Percentiles rank a stretch among this genome's conserved stretches.
Evolutionary conservation across 1,140 invertebrate species (phyloP).

Genomic region (Mactra quadrangularis): DNA sequence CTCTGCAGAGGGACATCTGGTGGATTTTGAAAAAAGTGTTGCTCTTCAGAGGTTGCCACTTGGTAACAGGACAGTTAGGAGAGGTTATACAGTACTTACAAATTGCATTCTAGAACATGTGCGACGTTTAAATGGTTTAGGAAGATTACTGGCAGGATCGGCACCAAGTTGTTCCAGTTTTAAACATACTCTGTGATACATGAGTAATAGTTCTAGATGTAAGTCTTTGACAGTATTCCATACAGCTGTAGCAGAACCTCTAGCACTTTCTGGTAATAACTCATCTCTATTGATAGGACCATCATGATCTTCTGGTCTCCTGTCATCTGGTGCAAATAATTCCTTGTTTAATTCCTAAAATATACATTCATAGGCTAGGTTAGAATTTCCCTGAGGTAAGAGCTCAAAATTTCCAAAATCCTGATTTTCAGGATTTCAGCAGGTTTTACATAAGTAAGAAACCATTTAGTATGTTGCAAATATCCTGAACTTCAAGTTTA

Average conservation of each 20-base stretch:
- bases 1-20: too few relatives aligned
- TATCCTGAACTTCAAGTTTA: too few relatives aligned
- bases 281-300: conserved; percentile 58
- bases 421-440: too few relatives aligned
- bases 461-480: too few relatives aligned
- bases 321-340: conserved; percentile 71
- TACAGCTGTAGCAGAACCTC: conserved; percentile 73
- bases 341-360: conserved; percentile 80
- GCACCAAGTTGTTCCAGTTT: conserved; percentile 75
- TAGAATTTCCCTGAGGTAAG: too few relatives aligned
- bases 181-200: conserved; percentile 82
- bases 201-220: conserved; percentile 81
- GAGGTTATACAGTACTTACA: conserved; percentile 56
- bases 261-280: conserved; percentile 64
- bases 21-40: too few relatives aligned
- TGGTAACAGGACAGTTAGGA: too few relatives aligned
- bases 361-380: neutral
- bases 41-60: too few relatives aligned
- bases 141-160: conserved; percentile 59
- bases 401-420: too few relatives aligned
- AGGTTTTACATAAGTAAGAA: too few relatives aligned
- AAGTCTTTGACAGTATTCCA: conserved; percentile 82
- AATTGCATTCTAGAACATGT: conserved; percentile 68
- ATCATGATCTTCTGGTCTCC: conserved; percentile 56
- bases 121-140: conserved; percentile 69